Conservation (phyloP, 2,113 vertebrate genomes). For the Synchiropus splendidus region DNA sequence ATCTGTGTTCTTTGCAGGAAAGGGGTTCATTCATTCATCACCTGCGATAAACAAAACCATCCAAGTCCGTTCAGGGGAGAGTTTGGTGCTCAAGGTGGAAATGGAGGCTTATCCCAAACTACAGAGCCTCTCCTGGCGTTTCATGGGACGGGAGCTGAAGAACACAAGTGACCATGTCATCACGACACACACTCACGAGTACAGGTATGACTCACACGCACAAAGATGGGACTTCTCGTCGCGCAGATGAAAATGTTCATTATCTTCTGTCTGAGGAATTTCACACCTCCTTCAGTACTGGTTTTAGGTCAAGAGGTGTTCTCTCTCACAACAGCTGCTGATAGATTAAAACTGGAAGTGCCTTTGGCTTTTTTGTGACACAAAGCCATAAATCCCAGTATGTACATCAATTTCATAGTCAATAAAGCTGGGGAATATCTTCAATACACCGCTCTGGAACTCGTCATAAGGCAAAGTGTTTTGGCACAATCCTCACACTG, state of each 20-base stretch:
- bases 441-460: neutral
- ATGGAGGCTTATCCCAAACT: constrained; percentile 85
- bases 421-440: constrained; percentile 10
- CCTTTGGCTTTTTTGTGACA: neutral
- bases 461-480: too few species aligned
- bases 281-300: constrained; percentile 9
- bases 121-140: constrained; percentile 73
- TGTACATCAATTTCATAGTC: constrained; percentile 4
- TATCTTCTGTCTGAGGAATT: constrained; percentile 28
- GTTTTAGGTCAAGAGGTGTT: constrained; percentile 4
- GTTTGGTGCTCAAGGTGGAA: constrained; percentile 71
- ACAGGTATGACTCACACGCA: constrained; percentile 23
- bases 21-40: constrained; percentile 79
- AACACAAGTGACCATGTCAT: constrained; percentile 85
- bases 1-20: constrained; percentile 59
- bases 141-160: constrained; percentile 69
- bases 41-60: constrained; percentile 71
- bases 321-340: constrained; percentile 2
- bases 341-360: neutral
- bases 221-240: neutral
- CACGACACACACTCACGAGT: constrained; percentile 62
- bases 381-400: constrained; percentile 7
- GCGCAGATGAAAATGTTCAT: constrained; percentile 11
- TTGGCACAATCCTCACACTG: too few species aligned
- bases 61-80: constrained; percentile 83